Evolutionary conservation across 1,140 invertebrate species (phyloP).

Genomic region (Eurosta solidaginis): DNA sequence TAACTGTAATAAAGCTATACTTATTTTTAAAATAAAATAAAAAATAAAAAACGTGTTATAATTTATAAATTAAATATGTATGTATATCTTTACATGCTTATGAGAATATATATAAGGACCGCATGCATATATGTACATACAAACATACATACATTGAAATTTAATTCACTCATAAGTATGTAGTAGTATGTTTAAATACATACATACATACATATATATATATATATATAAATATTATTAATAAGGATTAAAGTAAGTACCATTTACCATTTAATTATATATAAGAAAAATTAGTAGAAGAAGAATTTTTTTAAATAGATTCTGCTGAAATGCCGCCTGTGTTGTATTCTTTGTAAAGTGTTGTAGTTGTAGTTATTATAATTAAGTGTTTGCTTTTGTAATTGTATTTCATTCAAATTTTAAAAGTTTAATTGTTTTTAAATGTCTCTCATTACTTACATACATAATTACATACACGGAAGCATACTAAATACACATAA

Average conservation of each 20-base stretch:
- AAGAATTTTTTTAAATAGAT: no score
- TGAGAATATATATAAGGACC: background rate
- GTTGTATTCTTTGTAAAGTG: conserved; percentile 26
- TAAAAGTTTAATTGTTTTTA: background rate
- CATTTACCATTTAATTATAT: background rate
- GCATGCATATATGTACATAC: background rate
- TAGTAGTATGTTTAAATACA: background rate
- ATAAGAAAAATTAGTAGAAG: background rate
- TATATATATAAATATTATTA: background rate
- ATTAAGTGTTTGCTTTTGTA: conserved; percentile 7
- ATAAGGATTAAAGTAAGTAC: no score
- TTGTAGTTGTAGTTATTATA: no score
- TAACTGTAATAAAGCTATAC: background rate
- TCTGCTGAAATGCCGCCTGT: conserved; percentile 21
- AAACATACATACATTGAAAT: background rate
- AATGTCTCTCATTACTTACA: conserved; percentile 28
- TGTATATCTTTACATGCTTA: no score
- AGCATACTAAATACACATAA: background rate
- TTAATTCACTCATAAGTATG: background rate
- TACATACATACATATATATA: background rate
- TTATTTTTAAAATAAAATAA: no score
- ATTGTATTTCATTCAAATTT: background rate
- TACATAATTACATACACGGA: background rate
- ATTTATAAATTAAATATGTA: no score
- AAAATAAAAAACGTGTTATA: no score